Evolutionary conservation across 2,113 vertebrate species (phyloP).

Genomic region (Sylvia atricapilla): DNA sequence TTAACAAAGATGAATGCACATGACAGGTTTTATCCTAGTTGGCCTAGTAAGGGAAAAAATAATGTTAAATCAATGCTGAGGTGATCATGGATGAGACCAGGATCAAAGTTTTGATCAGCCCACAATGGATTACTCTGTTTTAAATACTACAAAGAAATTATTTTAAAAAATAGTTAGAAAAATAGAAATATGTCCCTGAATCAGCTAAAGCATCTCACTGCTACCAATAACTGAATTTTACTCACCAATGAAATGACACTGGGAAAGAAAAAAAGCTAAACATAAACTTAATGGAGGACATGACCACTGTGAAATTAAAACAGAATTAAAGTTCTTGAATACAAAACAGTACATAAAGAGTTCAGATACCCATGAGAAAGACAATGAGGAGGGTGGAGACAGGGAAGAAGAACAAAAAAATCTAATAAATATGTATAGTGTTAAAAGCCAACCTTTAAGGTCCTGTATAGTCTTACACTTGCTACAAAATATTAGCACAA

Average conservation of each 20-base stretch:
- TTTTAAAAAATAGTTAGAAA: neutral
- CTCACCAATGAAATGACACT: slow-evolving; percentile 49
- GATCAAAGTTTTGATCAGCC: slow-evolving; percentile 64
- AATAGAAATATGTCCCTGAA: slow-evolving; percentile 3
- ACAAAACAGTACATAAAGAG: neutral
- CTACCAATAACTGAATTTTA: slow-evolving; percentile 41
- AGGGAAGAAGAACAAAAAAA: neutral
- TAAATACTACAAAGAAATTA: slow-evolving; percentile 58
- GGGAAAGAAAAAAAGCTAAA: slow-evolving; percentile 8
- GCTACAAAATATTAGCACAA: neutral
- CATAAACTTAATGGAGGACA: slow-evolving; percentile 4
- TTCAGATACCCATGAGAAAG: neutral
- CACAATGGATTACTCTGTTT: slow-evolving; percentile 21
- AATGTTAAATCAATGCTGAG: slow-evolving; percentile 69
- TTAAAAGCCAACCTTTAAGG: neutral
- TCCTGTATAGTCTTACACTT: neutral
- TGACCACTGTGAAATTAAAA: slow-evolving; percentile 51
- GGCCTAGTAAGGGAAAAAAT: slow-evolving; percentile 49
- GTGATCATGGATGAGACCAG: slow-evolving; percentile 56
- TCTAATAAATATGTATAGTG: neutral
- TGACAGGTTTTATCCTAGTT: slow-evolving; percentile 48
- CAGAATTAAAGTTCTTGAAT: slow-evolving; percentile 44
- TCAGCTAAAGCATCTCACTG: slow-evolving; percentile 11
- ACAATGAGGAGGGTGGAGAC: neutral
- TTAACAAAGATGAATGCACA: slow-evolving; percentile 73